phyloP scores from a whole-genome alignment of 2,113 vertebrate genomes.

The Galemys pyrenaicus region DNA sequence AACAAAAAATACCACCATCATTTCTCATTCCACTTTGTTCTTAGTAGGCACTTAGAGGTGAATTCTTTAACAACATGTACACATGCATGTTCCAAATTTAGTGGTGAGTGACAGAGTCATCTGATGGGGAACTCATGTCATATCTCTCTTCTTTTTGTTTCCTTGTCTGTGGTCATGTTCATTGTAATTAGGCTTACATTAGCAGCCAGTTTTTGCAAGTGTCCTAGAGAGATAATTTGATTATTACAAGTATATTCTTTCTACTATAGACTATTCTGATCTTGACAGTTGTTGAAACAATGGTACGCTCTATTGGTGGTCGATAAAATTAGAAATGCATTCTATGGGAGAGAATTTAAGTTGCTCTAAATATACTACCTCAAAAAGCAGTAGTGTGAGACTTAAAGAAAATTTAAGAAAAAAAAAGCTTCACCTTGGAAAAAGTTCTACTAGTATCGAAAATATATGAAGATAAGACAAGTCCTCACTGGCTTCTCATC shows the following conservation, averaged over 20 bases:
- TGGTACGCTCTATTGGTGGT: slow-evolving; percentile 29
- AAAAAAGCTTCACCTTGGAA: not conserved
- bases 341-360: slow-evolving; percentile 3
- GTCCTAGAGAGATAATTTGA: slow-evolving; percentile 49
- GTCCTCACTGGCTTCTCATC: not conserved
- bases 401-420: not conserved
- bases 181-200: slow-evolving; percentile 49
- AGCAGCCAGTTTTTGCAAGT: slow-evolving; percentile 32
- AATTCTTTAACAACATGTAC: not conserved
- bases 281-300: slow-evolving; percentile 48
- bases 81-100: not conserved
- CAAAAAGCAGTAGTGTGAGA: not conserved
- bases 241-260: slow-evolving; percentile 44
- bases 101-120: not conserved
- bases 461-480: not conserved
- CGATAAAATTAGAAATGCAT: slow-evolving; percentile 38
- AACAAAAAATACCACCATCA: not conserved
- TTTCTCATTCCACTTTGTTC: slow-evolving; percentile 28
- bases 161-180: not conserved
- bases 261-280: not conserved
- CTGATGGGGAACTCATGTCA: not conserved
- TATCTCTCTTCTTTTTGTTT: slow-evolving; percentile 36
- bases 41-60: not conserved
- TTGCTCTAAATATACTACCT: not conserved
- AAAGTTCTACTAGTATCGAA: not conserved